Base-by-base conservation (phyloP, 1,140 invertebrate species). In the Macrostomum lignano region DNA sequence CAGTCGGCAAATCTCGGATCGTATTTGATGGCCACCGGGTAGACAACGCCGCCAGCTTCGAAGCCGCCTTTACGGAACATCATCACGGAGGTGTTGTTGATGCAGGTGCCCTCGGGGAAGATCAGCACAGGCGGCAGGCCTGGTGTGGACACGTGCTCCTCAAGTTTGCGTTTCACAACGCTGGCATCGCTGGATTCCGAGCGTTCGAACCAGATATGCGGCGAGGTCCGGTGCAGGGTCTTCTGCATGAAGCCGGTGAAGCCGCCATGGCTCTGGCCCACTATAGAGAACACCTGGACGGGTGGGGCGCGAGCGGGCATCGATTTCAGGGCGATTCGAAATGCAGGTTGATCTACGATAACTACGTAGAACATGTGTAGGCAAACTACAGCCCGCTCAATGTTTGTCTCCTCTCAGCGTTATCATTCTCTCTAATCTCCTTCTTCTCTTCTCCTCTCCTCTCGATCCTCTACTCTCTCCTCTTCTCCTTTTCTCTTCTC, bases 21-120 rank as follows among this genome's bases (percentile, higher is more conserved):
- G 57, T 98, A 98, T 74, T 67, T 68, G 25, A 68, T 88, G 7
- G 86, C 84, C 4, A 88, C 84, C 6, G 86, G 86, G 62, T 93
- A 93, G 42, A 94, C 79, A 21, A 73, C 69, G 36, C 75, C 72
- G 7, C 74, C 77, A 24, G 94, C 79, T 67, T 98, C 91, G 56
- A 96, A 96, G 49, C 79, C 88, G 9, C 86, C 86, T 60, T 94
- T 96, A 58, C 93, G 94, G 59, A 98, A 98, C 63, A 96, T 88
- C 86, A 98, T 96, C 1, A 98, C 91, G 1, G 81, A 86, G 1
- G 86, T 96, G 52, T 98, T 98, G 49, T 98, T 98, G 37, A 96
- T 94, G 55, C 86, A 98, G 0, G 91, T 94, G 45, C 65, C 91
- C 63, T 98, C 91, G 1, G 91, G 91, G 54, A 98, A 98, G 48